Evolutionary conservation across 2,888 invertebrate species (phyloP).

Genomic region (Cremastinae sp.): DNA sequence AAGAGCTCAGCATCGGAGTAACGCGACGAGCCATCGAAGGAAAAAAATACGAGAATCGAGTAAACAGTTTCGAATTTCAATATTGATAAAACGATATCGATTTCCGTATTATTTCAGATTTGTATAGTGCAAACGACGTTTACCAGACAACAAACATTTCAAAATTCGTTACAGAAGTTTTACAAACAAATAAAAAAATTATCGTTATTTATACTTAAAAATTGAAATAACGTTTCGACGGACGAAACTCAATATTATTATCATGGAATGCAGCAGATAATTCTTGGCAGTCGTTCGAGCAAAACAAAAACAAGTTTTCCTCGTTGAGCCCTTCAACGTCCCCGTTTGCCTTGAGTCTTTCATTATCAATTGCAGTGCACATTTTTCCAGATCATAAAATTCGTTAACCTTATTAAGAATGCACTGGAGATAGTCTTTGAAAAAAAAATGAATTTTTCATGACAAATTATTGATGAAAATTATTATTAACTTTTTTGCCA

Average conservation of each 20-base stretch:
- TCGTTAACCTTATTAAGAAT: conserved; percentile 12
- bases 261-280: background rate
- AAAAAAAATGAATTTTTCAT: too few relatives aligned
- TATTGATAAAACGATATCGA: conserved; percentile 22
- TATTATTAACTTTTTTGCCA: too few relatives aligned
- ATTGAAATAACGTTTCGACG: background rate
- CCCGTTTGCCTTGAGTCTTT: conserved; percentile 45
- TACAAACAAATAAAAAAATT: background rate
- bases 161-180: too few relatives aligned
- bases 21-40: background rate
- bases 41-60: conserved; percentile 19
- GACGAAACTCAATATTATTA: too few relatives aligned
- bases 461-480: too few relatives aligned
- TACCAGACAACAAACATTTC: too few relatives aligned
- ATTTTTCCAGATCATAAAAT: background rate
- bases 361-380: conserved; percentile 9
- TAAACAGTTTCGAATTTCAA: conserved; percentile 14
- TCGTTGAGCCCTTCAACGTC: conserved; percentile 14
- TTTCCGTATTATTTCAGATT: conserved; percentile 27
- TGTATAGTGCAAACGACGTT: background rate
- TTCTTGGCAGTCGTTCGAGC: background rate
- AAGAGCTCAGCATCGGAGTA: conserved; percentile 25
- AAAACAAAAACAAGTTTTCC: conserved; percentile 38
- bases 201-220: background rate
- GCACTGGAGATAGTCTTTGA: too few relatives aligned